Base-by-base conservation (phyloP, 2,113 vertebrate genomes). In the Poeciliopsis retropinna region DNA sequence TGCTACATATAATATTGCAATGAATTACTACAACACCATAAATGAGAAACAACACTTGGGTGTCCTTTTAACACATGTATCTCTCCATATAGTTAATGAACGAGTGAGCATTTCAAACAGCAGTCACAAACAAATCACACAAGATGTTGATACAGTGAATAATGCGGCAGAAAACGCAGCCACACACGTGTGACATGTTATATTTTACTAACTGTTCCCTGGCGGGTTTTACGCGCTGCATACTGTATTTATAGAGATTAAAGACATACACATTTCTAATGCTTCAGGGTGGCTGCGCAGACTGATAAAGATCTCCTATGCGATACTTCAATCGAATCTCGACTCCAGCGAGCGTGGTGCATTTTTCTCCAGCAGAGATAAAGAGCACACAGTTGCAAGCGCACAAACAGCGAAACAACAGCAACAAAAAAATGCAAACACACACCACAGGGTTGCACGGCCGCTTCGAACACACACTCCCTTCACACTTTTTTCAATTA, bases 401-500 rank as follows among this genome's bases (percentile, higher is more conserved):
- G 66, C 79, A 80, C 78, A 86, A 84, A 81, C 78, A 83, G 83
- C 85, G 60, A 82, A 66, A 79, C 44, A 47, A 82, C 72, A 80
- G 73, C 85, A 79, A 73, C 44, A 17, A 44, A 14, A 41, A 14
- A 57, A 81, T 72, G 72, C 74, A 70, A 73, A 79, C 29, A 78
- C 84, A 84, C 74, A 70, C 78, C 70, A 39, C 72, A 57, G 57
- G 60, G 47, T 47, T 61, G 81, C 81, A 83, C 73, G 25, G 2
- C 85, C 80, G 31, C 70, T 77, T 78, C 31, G 73, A 76, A 90
- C 88, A 89, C 87, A 93, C 87, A 93, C 87, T 87, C 82, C 85
- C 87, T 84, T 85, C 89, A 91, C 93, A 93, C 91, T 93, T 94
- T 95, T 57, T 95, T 94, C 93, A 94, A 94, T 94, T 95, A 95